Conservation (phyloP, 2,888 invertebrate species). For the Nemapogon koenigi region DNA sequence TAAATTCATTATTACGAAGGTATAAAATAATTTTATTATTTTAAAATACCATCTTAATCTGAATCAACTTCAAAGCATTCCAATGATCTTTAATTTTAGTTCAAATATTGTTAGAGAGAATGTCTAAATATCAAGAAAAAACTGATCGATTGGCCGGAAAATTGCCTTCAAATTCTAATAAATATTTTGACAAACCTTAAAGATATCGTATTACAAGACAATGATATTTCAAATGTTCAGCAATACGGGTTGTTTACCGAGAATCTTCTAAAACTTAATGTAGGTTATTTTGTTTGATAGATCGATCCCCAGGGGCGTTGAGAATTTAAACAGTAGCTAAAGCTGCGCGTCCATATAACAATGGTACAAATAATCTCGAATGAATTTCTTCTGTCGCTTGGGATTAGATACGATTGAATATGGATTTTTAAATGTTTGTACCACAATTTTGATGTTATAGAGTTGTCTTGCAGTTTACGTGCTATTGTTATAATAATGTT, state of each 20-base stretch:
- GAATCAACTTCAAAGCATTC: too few relatives aligned
- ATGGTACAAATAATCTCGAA: constrained; percentile 27
- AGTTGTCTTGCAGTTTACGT: constrained; percentile 9
- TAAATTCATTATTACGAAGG: too few relatives aligned
- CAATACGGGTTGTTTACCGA: constrained; percentile 23
- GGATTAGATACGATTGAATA: constrained; percentile 8
- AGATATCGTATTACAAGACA: constrained; percentile 54
- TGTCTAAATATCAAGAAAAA: constrained; percentile 17
- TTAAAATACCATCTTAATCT: too few relatives aligned
- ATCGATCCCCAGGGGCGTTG: constrained; percentile 45
- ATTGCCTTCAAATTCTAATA: constrained; percentile 37
- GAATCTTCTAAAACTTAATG: constrained; percentile 34
- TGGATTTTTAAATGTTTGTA: constrained; percentile 3
- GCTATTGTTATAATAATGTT: too few relatives aligned
- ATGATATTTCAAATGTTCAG: constrained; percentile 35
- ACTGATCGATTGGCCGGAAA: constrained; percentile 55
- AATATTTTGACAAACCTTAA: constrained; percentile 56
- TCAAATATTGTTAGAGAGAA: too few relatives aligned
- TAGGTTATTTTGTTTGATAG: constrained; percentile 41
- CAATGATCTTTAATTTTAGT: too few relatives aligned
- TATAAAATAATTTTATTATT: too few relatives aligned
- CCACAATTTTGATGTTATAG: constrained; percentile 9
- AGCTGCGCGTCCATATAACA: constrained; percentile 21
- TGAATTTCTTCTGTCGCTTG: constrained; percentile 19
- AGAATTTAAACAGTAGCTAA: constrained; percentile 35